Conservation (phyloP, 2,888 invertebrate species). For the Dolichopus griseipennis region DNA sequence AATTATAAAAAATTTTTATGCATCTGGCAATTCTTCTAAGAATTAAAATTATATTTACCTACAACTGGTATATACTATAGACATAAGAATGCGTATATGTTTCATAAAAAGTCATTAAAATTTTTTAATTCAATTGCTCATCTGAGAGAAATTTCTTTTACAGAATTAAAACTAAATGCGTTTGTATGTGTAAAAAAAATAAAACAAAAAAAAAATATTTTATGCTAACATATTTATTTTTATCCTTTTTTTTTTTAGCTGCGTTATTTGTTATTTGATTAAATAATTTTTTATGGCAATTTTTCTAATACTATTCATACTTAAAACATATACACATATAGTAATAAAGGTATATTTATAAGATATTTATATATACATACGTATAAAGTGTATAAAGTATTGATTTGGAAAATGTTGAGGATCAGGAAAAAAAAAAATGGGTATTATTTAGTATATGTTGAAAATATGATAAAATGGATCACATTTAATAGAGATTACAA, state of each 20-base stretch:
- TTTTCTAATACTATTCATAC: background rate
- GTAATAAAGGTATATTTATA: background rate
- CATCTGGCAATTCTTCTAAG: too few relatives aligned
- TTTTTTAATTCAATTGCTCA: background rate
- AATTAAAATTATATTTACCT: too few relatives aligned
- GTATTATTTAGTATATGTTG: background rate
- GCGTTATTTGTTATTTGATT: too few relatives aligned
- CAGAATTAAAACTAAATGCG: too few relatives aligned
- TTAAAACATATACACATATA: background rate
- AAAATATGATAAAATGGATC: background rate
- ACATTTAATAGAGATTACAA: constrained; percentile 1
- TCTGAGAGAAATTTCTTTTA: background rate
- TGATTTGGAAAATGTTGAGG: background rate
- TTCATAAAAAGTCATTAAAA: background rate
- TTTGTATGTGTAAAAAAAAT: too few relatives aligned
- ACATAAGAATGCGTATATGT: too few relatives aligned
- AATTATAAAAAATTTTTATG: too few relatives aligned
- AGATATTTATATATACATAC: background rate
- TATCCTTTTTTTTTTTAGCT: too few relatives aligned
- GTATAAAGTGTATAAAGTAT: background rate
- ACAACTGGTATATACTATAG: too few relatives aligned
- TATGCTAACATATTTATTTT: too few relatives aligned
- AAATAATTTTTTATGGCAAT: background rate
- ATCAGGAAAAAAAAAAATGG: background rate
- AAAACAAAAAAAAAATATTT: too few relatives aligned